A percentile compares a stretch with the other conserved stretches of the same genome.
Conservation (phyloP, 2,888 invertebrate species). For the Neuroscelio doddi region DNA sequence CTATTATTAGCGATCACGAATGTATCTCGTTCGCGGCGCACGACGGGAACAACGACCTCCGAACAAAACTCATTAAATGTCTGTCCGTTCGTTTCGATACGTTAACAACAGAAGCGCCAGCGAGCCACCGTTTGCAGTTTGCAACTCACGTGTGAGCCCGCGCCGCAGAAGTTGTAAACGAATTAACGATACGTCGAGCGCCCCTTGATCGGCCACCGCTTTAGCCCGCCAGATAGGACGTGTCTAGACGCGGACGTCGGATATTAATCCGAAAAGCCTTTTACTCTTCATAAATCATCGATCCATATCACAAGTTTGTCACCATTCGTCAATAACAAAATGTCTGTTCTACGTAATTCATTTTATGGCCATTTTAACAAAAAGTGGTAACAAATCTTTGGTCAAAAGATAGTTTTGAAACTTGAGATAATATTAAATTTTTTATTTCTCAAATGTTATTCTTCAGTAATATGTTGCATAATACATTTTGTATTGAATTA, state of each 20-base stretch:
- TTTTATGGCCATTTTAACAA: too few relatives aligned
- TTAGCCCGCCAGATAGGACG: too few relatives aligned
- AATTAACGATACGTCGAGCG: constrained; percentile 51
- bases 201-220: constrained; percentile 28
- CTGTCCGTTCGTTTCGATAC: constrained; percentile 70
- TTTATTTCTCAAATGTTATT: too few relatives aligned
- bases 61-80: constrained; percentile 70
- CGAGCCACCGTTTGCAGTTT: constrained; percentile 2
- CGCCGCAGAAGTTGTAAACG: constrained; percentile 47
- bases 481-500: too few relatives aligned
- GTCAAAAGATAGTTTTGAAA: too few relatives aligned
- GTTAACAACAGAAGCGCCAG: constrained; percentile 49
- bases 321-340: constrained; percentile 13
- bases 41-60: constrained; percentile 53
- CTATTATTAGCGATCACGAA: constrained; percentile 46
- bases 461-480: too few relatives aligned
- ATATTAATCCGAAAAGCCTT: constrained; percentile 14
- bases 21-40: constrained; percentile 34
- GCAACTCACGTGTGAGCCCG: constrained; percentile 22
- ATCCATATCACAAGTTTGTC: constrained; percentile 16
- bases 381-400: too few relatives aligned
- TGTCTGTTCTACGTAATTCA: too few relatives aligned
- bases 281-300: constrained; percentile 24
- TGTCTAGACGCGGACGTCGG: constrained; percentile 16
- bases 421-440: too few relatives aligned